Conservation (phyloP, 2,888 invertebrate genomes). For the Fabriciana adippe region DNA sequence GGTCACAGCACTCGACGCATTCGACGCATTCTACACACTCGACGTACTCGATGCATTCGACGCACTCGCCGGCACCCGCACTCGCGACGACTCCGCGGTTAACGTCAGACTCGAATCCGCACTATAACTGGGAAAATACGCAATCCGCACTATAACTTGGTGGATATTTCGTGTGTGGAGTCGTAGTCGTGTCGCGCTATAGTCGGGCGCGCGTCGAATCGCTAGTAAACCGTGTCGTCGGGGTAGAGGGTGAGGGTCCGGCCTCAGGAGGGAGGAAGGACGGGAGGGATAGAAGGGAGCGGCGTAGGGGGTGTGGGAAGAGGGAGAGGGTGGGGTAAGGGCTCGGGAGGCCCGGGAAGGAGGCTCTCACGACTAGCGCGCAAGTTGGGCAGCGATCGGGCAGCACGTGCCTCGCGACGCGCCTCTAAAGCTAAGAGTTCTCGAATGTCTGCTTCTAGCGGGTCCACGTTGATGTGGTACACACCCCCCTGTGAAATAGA, state of each 20-base stretch:
- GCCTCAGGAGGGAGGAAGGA: constrained; percentile 46
- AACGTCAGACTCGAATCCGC: background rate
- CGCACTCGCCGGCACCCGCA: background rate
- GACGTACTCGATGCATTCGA: background rate
- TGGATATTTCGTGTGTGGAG: constrained; percentile 29
- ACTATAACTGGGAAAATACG: background rate
- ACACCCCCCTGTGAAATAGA: constrained; percentile 55
- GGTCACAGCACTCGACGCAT: background rate
- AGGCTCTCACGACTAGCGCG: constrained; percentile 86
- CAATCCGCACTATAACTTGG: constrained; percentile 33
- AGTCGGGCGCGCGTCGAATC: constrained; percentile 24
- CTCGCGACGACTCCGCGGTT: constrained; percentile 2
- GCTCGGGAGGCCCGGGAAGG: constrained; percentile 56
- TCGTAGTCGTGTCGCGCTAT: background rate
- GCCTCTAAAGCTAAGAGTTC: constrained; percentile 76
- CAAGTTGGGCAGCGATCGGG: constrained; percentile 86
- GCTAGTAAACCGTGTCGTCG: constrained; percentile 73
- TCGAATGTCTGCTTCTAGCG: constrained; percentile 72
- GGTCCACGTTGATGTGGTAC: constrained; percentile 77
- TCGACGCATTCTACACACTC: background rate
- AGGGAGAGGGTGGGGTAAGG: constrained; percentile 40
- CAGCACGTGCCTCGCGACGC: constrained; percentile 70
- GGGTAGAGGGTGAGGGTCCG: constrained; percentile 61
- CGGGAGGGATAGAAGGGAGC: constrained; percentile 32
- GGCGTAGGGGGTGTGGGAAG: constrained; percentile 33